phyloP scores from a whole-genome alignment of 2,888 invertebrate genomes.

The Acleris sparsana region DNA sequence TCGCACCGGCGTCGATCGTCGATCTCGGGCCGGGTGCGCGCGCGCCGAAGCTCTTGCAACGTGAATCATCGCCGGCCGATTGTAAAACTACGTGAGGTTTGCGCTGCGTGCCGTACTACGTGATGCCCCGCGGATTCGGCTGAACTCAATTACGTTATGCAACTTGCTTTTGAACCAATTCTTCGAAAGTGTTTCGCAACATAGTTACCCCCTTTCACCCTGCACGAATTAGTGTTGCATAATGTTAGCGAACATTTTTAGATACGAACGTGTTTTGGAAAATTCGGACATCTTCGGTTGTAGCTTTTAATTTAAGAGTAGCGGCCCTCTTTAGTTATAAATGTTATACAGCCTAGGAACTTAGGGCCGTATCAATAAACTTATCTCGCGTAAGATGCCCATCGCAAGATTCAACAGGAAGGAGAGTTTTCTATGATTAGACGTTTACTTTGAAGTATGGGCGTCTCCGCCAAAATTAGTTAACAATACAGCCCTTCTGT shows the following conservation, averaged over 20 bases:
- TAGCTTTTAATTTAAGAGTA: too few relatives aligned
- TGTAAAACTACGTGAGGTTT: constrained; percentile 71
- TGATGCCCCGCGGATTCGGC: constrained; percentile 72
- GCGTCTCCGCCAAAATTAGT: too few relatives aligned
- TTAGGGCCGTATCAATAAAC: too few relatives aligned
- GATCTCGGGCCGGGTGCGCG: constrained; percentile 60
- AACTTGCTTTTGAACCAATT: constrained; percentile 77
- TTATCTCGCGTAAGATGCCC: too few relatives aligned
- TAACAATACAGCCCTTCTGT: too few relatives aligned
- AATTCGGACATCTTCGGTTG: not conserved
- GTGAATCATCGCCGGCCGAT: constrained; percentile 67
- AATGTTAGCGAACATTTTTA: constrained; percentile 28
- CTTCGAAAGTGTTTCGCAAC: constrained; percentile 65
- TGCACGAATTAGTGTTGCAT: constrained; percentile 29
- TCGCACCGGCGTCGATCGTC: constrained; percentile 63
- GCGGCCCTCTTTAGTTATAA: too few relatives aligned
- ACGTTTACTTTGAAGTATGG: too few relatives aligned
- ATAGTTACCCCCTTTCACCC: constrained; percentile 37
- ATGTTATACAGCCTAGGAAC: too few relatives aligned
- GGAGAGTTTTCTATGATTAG: too few relatives aligned
- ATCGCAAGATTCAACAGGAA: too few relatives aligned
- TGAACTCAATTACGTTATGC: constrained; percentile 65
- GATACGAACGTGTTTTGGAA: constrained; percentile 20
- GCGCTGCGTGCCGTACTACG: constrained; percentile 72
- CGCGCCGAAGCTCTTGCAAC: constrained; percentile 46